Percentiles rank a stretch among this genome's conserved stretches.
Evolutionary conservation across 2,888 invertebrate species (phyloP).

Genomic region (Ecdyonurus torrentis): DNA sequence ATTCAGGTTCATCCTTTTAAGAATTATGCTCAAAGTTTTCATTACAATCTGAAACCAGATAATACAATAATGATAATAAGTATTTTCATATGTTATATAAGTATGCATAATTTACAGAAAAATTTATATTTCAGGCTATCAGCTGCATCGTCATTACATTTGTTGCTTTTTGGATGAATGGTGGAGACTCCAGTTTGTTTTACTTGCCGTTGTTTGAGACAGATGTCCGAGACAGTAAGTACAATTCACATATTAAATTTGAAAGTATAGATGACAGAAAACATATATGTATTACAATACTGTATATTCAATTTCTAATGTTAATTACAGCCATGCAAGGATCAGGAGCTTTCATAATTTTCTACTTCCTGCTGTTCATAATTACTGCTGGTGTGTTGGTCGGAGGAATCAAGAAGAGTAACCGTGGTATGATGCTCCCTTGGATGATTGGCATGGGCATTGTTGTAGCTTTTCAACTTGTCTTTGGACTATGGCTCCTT

Average conservation of each 20-base stretch:
- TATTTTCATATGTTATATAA: too few species aligned
- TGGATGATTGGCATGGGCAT: slow-evolving; percentile 56
- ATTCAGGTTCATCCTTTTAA: neutral
- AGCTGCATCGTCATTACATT: slow-evolving; percentile 57
- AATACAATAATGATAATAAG: too few species aligned
- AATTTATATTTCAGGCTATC: slow-evolving; percentile 40
- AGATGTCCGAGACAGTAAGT: slow-evolving; percentile 58
- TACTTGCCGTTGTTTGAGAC: slow-evolving; percentile 83
- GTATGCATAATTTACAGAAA: too few species aligned
- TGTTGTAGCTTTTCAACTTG: slow-evolving; percentile 53
- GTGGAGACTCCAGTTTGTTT: slow-evolving; percentile 78
- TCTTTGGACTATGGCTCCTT: slow-evolving; percentile 70
- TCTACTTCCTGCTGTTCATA: slow-evolving; percentile 36
- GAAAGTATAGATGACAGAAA: neutral
- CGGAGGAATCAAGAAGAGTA: slow-evolving; percentile 45
- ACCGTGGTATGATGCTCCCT: slow-evolving; percentile 65
- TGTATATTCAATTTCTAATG: slow-evolving; percentile 7
- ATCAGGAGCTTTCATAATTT: slow-evolving; percentile 44
- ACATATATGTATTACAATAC: neutral
- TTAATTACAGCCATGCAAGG: slow-evolving; percentile 50
- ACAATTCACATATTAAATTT: slow-evolving; percentile 4
- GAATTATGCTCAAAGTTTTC: too few species aligned
- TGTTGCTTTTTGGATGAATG: slow-evolving; percentile 57
- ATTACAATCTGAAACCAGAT: neutral
- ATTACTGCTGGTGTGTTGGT: slow-evolving; percentile 40